These are phyloP conservation scores for Atta texana DNA, from an alignment of 1,140 invertebrate genomes.

Conservation along the genomic window DNA sequence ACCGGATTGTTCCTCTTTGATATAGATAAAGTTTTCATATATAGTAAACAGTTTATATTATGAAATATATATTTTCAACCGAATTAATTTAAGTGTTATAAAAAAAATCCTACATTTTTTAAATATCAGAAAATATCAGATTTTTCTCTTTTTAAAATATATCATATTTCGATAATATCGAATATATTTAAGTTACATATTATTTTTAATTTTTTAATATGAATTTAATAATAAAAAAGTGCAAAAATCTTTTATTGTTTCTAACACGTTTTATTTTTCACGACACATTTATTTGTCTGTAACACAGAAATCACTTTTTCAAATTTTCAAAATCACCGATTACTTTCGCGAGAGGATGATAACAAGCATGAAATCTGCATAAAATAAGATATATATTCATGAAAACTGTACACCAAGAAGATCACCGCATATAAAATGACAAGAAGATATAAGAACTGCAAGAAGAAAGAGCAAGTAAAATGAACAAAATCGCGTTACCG, in stretches of 20 bases:
- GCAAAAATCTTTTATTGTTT: background rate
- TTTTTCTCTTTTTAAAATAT: background rate
- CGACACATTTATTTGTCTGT: background rate
- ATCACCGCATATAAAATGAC: background rate
- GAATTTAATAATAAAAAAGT: background rate
- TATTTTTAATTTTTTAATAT: background rate
- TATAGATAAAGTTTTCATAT: slow-evolving; percentile 40
- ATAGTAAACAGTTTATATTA: slow-evolving; percentile 33
- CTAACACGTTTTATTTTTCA: background rate
- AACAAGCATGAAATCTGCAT: background rate
- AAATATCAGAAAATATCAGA: background rate
- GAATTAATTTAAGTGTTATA: background rate
- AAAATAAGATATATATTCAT: background rate
- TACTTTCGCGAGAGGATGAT: background rate
- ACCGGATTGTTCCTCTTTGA: slow-evolving; percentile 44
- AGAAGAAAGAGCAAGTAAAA: background rate
- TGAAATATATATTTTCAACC: background rate
- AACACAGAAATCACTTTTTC: slow-evolving; percentile 20
- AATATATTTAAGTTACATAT: background rate
- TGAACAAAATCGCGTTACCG: slow-evolving; percentile 32
- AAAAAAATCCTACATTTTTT: background rate
- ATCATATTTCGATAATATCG: too few species aligned
- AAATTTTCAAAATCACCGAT: slow-evolving; percentile 12
- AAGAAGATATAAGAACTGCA: background rate
- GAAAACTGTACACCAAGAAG: slow-evolving; percentile 8